These are phyloP conservation scores for Cryptotermes secundus DNA, from an alignment of 1,140 invertebrate genomes.

Conservation along the genomic window DNA sequence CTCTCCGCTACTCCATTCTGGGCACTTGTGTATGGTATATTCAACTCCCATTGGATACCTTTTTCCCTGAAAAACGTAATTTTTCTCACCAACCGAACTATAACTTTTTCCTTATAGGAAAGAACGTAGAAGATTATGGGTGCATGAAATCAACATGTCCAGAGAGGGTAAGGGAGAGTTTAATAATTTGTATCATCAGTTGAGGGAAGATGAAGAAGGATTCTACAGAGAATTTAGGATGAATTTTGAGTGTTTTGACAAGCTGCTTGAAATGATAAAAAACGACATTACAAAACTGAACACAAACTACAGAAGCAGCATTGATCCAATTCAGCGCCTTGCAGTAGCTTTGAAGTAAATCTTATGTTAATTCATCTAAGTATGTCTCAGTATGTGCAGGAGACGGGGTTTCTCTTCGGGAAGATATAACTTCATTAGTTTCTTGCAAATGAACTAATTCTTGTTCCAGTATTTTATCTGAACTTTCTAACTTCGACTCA, in stretches of 20 bases:
- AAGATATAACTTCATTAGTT: too few species aligned
- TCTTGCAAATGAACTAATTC: too few species aligned
- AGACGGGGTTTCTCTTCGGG: too few species aligned
- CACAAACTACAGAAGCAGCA: conserved; percentile 4
- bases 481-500: too few species aligned
- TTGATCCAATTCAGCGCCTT: conserved; percentile 19
- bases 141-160: conserved; percentile 15
- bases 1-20: too few species aligned
- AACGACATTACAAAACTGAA: not conserved
- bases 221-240: conserved; percentile 19
- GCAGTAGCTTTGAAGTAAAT: conserved; percentile 25
- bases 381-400: too few species aligned
- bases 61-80: too few species aligned
- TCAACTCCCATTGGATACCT: too few species aligned
- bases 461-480: too few species aligned
- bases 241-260: conserved; percentile 20
- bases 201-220: conserved; percentile 12
- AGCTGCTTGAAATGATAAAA: conserved; percentile 6
- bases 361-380: too few species aligned
- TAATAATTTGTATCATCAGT: conserved; percentile 4
- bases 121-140: conserved; percentile 19
- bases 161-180: conserved; percentile 25
- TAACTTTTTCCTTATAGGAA: not conserved
- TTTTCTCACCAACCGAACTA: too few species aligned
- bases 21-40: too few species aligned